Conservation (phyloP, 2,797 vertebrate genomes). For the Anomalospiza imberbis region DNA sequence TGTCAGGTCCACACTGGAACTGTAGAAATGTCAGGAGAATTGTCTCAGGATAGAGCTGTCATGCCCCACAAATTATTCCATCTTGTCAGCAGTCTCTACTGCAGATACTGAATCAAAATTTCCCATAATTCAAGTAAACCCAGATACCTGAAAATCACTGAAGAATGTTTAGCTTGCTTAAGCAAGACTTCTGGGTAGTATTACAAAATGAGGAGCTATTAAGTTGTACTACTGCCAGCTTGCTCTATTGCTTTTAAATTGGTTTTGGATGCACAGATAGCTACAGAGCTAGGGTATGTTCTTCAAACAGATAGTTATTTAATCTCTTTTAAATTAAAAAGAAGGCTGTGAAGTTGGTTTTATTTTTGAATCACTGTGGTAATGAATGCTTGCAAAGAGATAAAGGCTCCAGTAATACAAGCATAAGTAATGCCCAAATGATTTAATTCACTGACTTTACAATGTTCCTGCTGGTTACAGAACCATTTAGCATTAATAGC, state of each 20-base stretch:
- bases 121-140: background rate
- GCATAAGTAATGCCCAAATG: background rate
- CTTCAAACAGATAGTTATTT: slow-evolving; percentile 19
- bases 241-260: slow-evolving; percentile 38
- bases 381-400: slow-evolving; percentile 2
- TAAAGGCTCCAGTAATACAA: background rate
- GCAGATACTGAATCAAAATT: background rate
- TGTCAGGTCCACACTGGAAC: background rate
- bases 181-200: background rate
- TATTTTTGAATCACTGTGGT: background rate
- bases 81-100: background rate
- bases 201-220: background rate
- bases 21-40: background rate
- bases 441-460: background rate
- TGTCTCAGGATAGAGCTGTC: background rate
- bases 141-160: background rate
- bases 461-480: background rate
- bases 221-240: background rate
- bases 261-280: slow-evolving; percentile 6
- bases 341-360: background rate
- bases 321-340: slow-evolving; percentile 43
- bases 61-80: background rate
- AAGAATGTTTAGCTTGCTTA: background rate
- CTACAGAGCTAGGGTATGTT: background rate
- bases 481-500: background rate